Conservation (phyloP, 2,797 vertebrate species). For the Diglossa cyanea region DNA sequence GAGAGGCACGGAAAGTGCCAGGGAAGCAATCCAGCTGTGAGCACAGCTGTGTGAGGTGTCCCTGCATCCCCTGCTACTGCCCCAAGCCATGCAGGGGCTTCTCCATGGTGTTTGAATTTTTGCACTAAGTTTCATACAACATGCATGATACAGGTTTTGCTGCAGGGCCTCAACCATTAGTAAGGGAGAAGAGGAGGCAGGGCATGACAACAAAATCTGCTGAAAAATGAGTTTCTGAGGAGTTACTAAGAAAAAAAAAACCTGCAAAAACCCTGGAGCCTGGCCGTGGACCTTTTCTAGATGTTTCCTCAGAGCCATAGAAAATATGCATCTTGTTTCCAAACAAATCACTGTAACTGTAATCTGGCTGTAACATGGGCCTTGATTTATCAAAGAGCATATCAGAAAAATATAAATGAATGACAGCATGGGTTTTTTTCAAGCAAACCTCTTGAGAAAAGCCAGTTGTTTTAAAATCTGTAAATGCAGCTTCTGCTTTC, state of each 20-base stretch:
- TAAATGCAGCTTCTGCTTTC: not conserved
- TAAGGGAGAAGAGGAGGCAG: not conserved
- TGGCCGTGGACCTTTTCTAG: not conserved
- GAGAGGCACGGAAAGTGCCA: not conserved
- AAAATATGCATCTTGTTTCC: not conserved
- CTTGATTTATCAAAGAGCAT: not conserved
- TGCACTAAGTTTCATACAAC: rapidly evolving
- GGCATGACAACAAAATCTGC: not conserved
- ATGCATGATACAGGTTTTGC: not conserved
- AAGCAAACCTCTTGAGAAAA: not conserved
- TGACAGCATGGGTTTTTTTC: not conserved
- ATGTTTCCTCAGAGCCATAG: not conserved
- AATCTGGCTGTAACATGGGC: not conserved
- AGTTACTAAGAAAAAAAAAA: not conserved
- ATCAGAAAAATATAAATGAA: not conserved
- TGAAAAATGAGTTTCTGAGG: not conserved
- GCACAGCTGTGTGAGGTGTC: not conserved
- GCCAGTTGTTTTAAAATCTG: not conserved
- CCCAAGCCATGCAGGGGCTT: not conserved
- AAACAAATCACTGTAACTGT: not conserved
- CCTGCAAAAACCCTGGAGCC: not conserved
- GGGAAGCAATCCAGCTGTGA: not conserved
- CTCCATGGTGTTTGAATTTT: not conserved
- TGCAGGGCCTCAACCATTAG: not conserved
- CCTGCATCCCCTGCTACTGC: not conserved